Evolutionary conservation across 2,888 invertebrate species (phyloP).

Genomic region (Chalcis sispes): DNA sequence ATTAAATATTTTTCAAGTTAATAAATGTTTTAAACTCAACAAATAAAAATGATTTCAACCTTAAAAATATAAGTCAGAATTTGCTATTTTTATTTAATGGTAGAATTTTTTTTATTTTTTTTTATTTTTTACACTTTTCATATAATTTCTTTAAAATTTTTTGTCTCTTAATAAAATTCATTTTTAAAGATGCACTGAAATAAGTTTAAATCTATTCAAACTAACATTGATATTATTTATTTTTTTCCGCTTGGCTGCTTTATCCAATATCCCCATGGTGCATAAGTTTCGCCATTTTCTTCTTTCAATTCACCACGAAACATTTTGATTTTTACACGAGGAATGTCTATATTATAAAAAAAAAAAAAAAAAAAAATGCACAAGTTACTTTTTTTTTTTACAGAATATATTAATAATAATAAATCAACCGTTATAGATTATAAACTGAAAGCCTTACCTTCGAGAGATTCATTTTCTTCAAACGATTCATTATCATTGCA

Average conservation of each 20-base stretch:
- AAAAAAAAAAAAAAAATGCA: neutral
- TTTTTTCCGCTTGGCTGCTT: slow-evolving; percentile 66
- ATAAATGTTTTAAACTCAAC: too few species aligned
- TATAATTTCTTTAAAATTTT: neutral
- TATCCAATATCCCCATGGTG: slow-evolving; percentile 73
- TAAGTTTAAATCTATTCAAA: neutral
- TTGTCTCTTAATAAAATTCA: neutral
- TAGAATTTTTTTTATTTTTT: too few species aligned
- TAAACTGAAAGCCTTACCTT: slow-evolving; percentile 22
- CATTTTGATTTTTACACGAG: slow-evolving; percentile 72
- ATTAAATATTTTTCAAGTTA: too few species aligned
- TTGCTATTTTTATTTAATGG: too few species aligned
- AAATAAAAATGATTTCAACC: too few species aligned
- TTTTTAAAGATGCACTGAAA: neutral
- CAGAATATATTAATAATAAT: slow-evolving; percentile 25
- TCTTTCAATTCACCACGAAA: slow-evolving; percentile 70
- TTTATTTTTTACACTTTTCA: too few species aligned
- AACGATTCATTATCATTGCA: slow-evolving; percentile 9
- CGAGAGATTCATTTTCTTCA: slow-evolving; percentile 44
- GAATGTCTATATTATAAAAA: slow-evolving; percentile 61
- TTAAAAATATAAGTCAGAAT: too few species aligned
- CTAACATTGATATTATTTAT: slow-evolving; percentile 1
- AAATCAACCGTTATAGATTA: neutral
- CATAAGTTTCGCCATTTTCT: slow-evolving; percentile 66
- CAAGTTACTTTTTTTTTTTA: slow-evolving; percentile 20